These are phyloP conservation scores for Romanogobio albipinnatus DNA, from an alignment of 2,113 vertebrate species.

Conservation along the genomic window DNA sequence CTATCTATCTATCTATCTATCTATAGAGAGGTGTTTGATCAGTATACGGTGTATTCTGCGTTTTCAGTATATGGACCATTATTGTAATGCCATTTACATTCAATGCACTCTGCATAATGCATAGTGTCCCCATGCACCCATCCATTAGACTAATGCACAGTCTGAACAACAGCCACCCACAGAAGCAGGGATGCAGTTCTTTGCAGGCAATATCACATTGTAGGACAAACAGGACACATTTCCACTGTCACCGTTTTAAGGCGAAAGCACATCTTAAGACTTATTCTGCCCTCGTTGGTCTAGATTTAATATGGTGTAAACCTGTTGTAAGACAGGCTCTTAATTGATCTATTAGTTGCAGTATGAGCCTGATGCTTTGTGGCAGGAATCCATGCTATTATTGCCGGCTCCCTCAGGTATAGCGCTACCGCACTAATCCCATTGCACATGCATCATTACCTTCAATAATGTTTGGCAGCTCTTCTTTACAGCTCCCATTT, in stretches of 20 bases:
- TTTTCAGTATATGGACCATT: neutral
- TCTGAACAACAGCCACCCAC: neutral
- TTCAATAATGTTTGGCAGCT: slow-evolving; percentile 72
- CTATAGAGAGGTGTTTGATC: neutral
- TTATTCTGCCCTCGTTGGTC: slow-evolving; percentile 40
- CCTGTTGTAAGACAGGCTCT: slow-evolving; percentile 58
- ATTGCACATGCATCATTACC: slow-evolving; percentile 76
- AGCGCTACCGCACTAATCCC: slow-evolving; percentile 69
- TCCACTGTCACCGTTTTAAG: neutral
- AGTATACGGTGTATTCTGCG: neutral
- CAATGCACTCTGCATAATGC: slow-evolving; percentile 38
- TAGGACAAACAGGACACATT: slow-evolving; percentile 12
- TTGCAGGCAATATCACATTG: slow-evolving; percentile 1
- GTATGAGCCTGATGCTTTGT: slow-evolving; percentile 59
- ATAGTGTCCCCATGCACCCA: slow-evolving; percentile 37
- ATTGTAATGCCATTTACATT: slow-evolving; percentile 42
- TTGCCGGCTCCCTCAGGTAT: slow-evolving; percentile 69
- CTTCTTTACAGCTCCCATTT: slow-evolving; percentile 69
- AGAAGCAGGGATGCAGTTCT: neutral
- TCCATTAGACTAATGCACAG: slow-evolving; percentile 47
- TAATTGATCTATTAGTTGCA: slow-evolving; percentile 76
- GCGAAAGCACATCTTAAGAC: slow-evolving; percentile 3
- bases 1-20: too few species aligned
- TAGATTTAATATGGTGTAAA: slow-evolving; percentile 63
- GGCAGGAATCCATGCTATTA: slow-evolving; percentile 65